Base-by-base conservation (phyloP, 2,888 invertebrate genomes). In the Metopia argyrocephala region DNA sequence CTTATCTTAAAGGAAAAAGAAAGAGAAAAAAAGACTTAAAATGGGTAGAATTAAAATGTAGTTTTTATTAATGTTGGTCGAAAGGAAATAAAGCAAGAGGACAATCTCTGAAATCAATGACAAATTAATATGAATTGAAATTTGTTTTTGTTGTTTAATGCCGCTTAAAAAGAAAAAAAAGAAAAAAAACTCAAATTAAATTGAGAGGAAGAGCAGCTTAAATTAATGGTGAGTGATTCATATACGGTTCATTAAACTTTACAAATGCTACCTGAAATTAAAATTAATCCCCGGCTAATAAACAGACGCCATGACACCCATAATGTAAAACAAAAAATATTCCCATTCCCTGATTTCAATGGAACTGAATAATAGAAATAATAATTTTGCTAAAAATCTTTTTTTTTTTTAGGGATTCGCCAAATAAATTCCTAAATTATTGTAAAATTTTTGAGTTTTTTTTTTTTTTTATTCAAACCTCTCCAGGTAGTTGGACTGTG, bases 51-150 rank as follows among this genome's bases (percentile, higher is more conserved):
- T 50, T 57, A 50, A 57, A 57, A 56, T 38, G 56, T 56, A 56
- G 25, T 56, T 57, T 46, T 57, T 46, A 68, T 56, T 45, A 18
- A 46, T 45, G 48, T 28, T 46, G 54, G 38, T 38, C 48, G 25
- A 27, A 23, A 46, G 15, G 28, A 25, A 56, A 56, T 23, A 23
- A 59, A 23, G 38, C 57, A 59, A 80, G 65, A 79, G 76, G 45
- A 61, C 74, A 74, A 81, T 81, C 81, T 75, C 56, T 46, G 66
- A 81, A 81, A 81, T 81, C 81, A 78, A 75, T 81, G 81, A 81
- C 81, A 81, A 81, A 81, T 81, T 81, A 78, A 81, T 81, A 81
- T 71, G 81, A 81, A 81, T 81, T 78, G 74, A 81, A 81, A 70
- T 78, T 81, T 78, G 52, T 66, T 56, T 27, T 61, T 27, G 2